Conservation (phyloP, 2,113 vertebrate genomes). For the Microtus pennsylvanicus region DNA sequence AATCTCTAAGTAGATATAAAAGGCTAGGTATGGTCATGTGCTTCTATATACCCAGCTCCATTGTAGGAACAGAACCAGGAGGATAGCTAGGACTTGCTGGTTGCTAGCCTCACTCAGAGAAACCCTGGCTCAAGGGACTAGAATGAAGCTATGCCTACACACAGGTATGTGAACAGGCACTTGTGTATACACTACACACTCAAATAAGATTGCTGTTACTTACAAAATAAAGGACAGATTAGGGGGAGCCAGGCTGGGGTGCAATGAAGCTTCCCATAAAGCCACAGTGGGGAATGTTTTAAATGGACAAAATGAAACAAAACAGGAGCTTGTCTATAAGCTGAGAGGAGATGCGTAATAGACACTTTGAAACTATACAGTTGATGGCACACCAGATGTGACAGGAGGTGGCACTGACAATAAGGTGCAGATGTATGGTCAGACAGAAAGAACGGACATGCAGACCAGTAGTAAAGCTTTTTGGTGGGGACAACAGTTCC, state of each 20-base stretch:
- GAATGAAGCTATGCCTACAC: neutral
- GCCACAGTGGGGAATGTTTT: neutral
- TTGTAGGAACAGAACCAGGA: no score
- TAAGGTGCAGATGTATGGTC: neutral
- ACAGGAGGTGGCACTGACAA: neutral
- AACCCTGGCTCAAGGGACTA: neutral
- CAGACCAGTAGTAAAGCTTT: rapidly evolving
- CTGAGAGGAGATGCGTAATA: neutral
- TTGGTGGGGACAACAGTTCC: neutral
- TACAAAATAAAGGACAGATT: neutral
- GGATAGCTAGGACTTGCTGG: neutral
- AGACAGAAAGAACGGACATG: no score
- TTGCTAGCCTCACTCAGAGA: neutral
- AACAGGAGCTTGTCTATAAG: neutral
- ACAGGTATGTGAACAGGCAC: neutral
- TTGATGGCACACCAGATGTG: neutral
- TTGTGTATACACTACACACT: neutral
- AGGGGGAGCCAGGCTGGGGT: neutral
- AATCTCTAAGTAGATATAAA: neutral
- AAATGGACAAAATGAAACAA: neutral
- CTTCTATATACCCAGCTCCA: no score
- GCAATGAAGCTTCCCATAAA: neutral
- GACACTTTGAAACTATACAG: neutral
- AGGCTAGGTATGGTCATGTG: neutral
- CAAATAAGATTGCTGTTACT: neutral